phyloP scores from a whole-genome alignment of 1,140 invertebrate genomes.

The Cephus cinctus region DNA sequence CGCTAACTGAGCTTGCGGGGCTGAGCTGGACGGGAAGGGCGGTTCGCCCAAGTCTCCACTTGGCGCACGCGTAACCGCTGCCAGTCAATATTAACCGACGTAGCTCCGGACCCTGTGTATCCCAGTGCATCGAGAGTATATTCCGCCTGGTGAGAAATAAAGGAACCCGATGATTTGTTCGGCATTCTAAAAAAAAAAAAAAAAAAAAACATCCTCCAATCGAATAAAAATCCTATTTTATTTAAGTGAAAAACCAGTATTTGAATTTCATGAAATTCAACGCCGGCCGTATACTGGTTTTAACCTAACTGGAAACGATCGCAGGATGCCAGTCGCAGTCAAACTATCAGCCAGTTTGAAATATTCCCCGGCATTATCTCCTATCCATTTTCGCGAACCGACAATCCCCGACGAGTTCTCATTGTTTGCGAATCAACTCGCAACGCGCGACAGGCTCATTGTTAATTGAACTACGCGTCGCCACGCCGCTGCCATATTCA shows the following conservation, averaged over 20 bases:
- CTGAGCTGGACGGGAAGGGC: background rate
- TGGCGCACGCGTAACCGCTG: constrained; percentile 49
- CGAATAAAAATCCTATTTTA: no score
- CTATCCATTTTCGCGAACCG: no score
- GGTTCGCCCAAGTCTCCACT: constrained; percentile 28
- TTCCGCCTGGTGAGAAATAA: no score
- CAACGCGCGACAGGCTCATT: constrained; percentile 46
- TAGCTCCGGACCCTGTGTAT: constrained; percentile 25
- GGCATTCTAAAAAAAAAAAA: no score
- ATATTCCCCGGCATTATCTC: no score
- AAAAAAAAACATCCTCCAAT: no score
- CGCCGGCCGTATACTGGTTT: background rate
- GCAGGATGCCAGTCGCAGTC: background rate
- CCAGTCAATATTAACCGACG: constrained; percentile 51
- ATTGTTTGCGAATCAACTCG: constrained; percentile 47
- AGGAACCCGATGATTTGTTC: no score
- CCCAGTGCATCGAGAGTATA: background rate
- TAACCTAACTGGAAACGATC: background rate
- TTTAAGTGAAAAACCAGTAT: background rate
- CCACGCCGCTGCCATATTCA: constrained; percentile 41
- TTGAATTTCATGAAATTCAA: background rate
- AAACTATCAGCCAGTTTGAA: no score
- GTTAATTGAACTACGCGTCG: constrained; percentile 53
- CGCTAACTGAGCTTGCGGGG: constrained; percentile 26
- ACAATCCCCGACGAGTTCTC: constrained; percentile 45